Evolutionary conservation across 1,140 invertebrate genomes (phyloP).

Genomic region (Mylabris phalerata): DNA sequence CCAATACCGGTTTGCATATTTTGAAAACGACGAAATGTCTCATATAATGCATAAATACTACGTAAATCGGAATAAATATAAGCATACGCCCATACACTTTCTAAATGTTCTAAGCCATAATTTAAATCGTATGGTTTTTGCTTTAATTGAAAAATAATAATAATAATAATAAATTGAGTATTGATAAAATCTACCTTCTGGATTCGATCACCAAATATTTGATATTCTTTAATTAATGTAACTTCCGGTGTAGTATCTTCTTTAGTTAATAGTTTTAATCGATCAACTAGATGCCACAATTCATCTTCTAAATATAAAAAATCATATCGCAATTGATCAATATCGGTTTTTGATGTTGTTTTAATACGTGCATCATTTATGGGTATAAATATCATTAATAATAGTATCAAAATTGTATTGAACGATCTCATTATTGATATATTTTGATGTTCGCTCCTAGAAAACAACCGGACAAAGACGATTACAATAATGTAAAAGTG

Average conservation of each 20-base stretch:
- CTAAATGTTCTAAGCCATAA: conserved; percentile 40
- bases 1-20: conserved; percentile 45
- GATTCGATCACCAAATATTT: conserved; percentile 45
- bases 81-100: conserved; percentile 51
- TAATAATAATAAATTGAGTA: neutral
- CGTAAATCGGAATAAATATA: conserved; percentile 47
- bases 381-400: too few relatives aligned
- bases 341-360: conserved; percentile 19
- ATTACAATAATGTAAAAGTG: too few relatives aligned
- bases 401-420: too few relatives aligned
- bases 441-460: too few relatives aligned
- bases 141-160: conserved; percentile 14
- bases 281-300: conserved; percentile 44
- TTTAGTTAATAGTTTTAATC: conserved; percentile 36
- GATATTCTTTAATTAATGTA: conserved; percentile 50
- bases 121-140: conserved; percentile 32
- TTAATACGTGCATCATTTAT: neutral
- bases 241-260: conserved; percentile 36
- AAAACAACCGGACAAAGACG: too few relatives aligned
- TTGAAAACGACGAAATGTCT: conserved; percentile 52
- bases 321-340: conserved; percentile 51
- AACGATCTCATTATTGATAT: too few relatives aligned
- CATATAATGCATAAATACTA: conserved; percentile 52
- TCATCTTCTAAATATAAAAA: conserved; percentile 48
- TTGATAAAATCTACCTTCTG: conserved; percentile 17